Conservation (phyloP, 2,113 vertebrate genomes). For the Psettodes erumei region DNA sequence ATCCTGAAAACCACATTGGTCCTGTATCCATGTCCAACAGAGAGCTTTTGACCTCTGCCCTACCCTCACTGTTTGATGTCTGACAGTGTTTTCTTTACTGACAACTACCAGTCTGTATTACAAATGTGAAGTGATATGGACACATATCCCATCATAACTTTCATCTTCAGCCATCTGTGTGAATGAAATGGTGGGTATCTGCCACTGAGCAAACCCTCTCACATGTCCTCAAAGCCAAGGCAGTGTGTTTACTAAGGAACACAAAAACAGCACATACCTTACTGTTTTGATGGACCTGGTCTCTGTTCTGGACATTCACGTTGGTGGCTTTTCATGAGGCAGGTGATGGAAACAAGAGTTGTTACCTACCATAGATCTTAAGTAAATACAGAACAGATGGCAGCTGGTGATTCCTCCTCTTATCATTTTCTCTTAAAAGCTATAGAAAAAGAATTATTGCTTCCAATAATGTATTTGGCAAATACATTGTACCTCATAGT, state of each 20-base stretch:
- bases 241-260: conserved; percentile 27
- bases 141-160: not conserved
- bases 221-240: conserved; percentile 10
- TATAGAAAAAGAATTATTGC: rapidly evolving
- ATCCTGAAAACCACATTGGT: conserved; percentile 48
- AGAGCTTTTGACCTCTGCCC: conserved; percentile 36
- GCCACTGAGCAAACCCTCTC: not conserved
- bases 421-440: not conserved
- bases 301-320: conserved; percentile 45
- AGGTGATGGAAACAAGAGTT: conserved; percentile 5
- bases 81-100: conserved; percentile 20
- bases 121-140: not conserved
- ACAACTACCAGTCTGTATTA: not conserved
- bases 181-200: not conserved
- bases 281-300: conserved; percentile 7
- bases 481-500: too few relatives aligned
- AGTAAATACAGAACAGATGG: conserved; percentile 39
- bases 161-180: not conserved
- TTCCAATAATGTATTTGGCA: too few relatives aligned
- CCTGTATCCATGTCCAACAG: conserved; percentile 24
- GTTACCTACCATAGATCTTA: not conserved
- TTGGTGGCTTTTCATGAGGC: conserved; percentile 58
- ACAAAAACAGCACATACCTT: conserved; percentile 1
- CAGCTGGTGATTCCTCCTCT: not conserved
- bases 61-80: conserved; percentile 42